A percentile compares a stretch with the other conserved stretches of the same genome.
Evolutionary conservation across 2,797 vertebrate species (phyloP).

Genomic region (Pseudochirops corinnae): DNA sequence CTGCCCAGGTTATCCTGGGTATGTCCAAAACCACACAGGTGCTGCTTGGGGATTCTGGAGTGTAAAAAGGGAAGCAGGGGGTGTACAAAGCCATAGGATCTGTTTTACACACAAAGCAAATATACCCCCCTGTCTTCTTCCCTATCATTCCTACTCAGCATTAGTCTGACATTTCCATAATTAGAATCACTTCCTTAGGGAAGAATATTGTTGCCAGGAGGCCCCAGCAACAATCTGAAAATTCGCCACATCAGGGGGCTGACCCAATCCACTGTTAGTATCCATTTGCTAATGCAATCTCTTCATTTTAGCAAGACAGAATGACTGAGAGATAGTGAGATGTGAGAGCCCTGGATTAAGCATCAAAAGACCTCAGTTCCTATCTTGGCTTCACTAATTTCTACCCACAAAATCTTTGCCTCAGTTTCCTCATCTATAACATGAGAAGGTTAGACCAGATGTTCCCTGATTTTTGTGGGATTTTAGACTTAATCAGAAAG

Average conservation of each 20-base stretch:
- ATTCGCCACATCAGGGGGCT: not conserved
- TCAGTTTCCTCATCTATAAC: not conserved
- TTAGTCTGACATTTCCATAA: conserved; percentile 1
- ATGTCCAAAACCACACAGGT: not conserved
- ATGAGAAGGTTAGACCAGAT: not conserved
- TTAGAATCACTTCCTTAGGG: not conserved
- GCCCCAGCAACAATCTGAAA: not conserved
- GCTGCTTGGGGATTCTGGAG: not conserved
- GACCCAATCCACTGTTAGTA: not conserved
- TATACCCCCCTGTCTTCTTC: not conserved
- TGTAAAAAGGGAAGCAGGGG: not conserved
- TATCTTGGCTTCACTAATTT: not conserved
- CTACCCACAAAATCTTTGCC: not conserved
- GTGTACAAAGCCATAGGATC: not conserved
- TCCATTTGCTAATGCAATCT: not conserved
- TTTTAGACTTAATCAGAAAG: not conserved
- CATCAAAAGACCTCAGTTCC: not conserved
- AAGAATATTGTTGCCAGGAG: not conserved
- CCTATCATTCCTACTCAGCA: not conserved
- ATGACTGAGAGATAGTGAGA: not conserved
- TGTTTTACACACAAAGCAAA: not conserved
- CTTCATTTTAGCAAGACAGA: not conserved
- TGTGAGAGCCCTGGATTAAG: not conserved
- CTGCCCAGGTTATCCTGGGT: not conserved
- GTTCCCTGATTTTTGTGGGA: not conserved